Conservation (phyloP, 1,140 invertebrate species). For the Neotoxoptera formosana region DNA sequence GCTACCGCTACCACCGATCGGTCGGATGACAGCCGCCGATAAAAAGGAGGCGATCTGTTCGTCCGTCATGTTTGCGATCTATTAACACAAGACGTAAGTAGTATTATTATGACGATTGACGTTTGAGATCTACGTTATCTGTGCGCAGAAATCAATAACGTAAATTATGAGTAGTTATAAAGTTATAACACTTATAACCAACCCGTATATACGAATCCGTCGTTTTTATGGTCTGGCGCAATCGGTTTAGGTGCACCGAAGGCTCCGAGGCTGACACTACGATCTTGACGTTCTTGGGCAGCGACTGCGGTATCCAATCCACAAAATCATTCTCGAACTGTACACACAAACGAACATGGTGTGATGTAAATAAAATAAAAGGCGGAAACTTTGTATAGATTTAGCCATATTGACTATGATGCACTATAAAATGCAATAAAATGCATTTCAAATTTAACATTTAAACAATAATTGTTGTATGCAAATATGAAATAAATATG, state of each 20-base stretch:
- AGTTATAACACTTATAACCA: conserved; percentile 61
- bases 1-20: background rate
- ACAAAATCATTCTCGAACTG: conserved; percentile 63
- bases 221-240: conserved; percentile 64
- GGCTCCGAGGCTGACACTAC: conserved; percentile 74
- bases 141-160: background rate
- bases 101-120: background rate
- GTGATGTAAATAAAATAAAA: background rate
- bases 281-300: conserved; percentile 76
- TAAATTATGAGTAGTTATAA: background rate
- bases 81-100: background rate
- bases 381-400: background rate
- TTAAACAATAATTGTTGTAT: background rate
- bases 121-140: background rate
- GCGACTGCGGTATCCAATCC: conserved; percentile 73
- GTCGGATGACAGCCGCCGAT: background rate
- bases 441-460: background rate
- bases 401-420: background rate
- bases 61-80: background rate
- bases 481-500: background rate
- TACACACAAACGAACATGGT: background rate
- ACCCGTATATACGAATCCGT: conserved; percentile 63
- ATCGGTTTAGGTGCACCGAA: conserved; percentile 64
- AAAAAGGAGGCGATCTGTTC: conserved; percentile 5
- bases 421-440: background rate